Evolutionary conservation across 1,140 invertebrate species (phyloP).

Genomic region (Mercenaria mercenaria): DNA sequence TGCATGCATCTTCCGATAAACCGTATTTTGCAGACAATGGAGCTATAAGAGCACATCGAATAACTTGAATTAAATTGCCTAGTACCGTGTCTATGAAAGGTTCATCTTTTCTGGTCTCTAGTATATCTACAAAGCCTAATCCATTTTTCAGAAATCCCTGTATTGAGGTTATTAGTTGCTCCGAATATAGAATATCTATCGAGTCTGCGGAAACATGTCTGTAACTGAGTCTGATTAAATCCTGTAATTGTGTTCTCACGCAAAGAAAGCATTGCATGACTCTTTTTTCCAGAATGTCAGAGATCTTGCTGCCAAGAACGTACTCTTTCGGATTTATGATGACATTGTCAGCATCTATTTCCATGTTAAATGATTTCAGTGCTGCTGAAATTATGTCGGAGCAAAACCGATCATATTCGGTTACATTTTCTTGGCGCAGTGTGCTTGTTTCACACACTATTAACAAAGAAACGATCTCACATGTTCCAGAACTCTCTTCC

Average conservation of each 20-base stretch:
- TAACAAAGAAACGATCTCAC: background rate
- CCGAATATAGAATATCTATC: background rate
- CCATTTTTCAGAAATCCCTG: background rate
- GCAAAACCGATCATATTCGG: background rate
- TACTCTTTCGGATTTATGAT: no score
- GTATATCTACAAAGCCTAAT: background rate
- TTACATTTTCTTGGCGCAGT: no score
- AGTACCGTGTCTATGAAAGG: background rate
- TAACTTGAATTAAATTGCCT: background rate
- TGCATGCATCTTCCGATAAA: background rate
- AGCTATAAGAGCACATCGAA: background rate
- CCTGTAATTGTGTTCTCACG: background rate
- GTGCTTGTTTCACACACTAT: no score
- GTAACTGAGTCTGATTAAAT: background rate
- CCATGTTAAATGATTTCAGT: background rate
- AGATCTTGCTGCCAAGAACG: background rate
- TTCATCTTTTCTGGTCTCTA: background rate
- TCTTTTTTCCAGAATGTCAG: background rate
- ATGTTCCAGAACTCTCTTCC: background rate
- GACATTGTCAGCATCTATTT: background rate
- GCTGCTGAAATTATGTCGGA: background rate
- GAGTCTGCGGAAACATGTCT: background rate
- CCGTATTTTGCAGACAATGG: background rate
- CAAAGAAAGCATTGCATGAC: background rate
- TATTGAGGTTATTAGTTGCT: background rate